Conservation (phyloP, 2,113 vertebrate genomes). For the Casuarius casuarius region DNA sequence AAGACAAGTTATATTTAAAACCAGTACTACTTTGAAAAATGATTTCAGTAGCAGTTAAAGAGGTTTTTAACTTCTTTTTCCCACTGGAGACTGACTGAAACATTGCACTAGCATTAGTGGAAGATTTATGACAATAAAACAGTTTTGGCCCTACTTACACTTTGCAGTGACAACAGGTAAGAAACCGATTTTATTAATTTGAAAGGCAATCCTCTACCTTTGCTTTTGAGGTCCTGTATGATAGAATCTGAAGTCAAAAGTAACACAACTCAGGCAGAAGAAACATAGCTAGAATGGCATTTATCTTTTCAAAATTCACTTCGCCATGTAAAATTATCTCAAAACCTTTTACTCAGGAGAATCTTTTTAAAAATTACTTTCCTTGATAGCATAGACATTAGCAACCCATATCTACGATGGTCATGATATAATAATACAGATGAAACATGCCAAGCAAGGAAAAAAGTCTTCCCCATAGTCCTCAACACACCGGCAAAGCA, state of each 20-base stretch:
- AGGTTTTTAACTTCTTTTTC: neutral
- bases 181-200: neutral
- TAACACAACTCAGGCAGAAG: neutral
- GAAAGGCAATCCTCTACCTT: neutral
- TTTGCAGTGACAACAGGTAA: neutral
- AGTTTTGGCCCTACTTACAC: neutral
- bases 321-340: neutral
- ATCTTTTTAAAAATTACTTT: neutral
- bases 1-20: neutral
- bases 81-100: neutral
- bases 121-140: neutral
- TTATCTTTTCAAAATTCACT: neutral
- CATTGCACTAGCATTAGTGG: neutral
- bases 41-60: neutral
- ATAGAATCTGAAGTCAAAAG: neutral
- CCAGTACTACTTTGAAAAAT: neutral
- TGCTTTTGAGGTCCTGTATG: neutral
- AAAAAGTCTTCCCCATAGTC: neutral
- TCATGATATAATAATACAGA: neutral
- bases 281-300: neutral
- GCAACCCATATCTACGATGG: neutral
- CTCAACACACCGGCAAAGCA: neutral
- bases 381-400: neutral
- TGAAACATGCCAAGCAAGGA: neutral
- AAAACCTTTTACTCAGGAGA: neutral